Conservation (phyloP, 2,797 vertebrate genomes). For the Cygnus olor region DNA sequence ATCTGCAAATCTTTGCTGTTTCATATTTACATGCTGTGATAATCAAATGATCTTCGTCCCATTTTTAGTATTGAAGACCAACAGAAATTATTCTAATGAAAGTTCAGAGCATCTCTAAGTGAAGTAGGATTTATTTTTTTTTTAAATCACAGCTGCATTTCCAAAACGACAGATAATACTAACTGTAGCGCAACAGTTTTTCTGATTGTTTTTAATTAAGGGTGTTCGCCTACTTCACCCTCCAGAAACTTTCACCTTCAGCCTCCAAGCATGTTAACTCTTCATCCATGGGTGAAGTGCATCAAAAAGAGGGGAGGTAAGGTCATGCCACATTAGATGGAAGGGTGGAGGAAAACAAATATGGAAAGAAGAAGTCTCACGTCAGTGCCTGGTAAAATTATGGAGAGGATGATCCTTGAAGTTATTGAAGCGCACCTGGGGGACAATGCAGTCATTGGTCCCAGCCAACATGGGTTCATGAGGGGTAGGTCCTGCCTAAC, state of each 20-base stretch:
- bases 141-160: not conserved
- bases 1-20: not conserved
- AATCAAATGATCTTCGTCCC: not conserved
- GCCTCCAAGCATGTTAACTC: accelerated
- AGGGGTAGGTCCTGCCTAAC: no score
- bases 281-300: not conserved
- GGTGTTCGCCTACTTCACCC: not conserved
- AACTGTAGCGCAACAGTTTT: not conserved
- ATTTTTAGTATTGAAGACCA: not conserved
- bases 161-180: not conserved
- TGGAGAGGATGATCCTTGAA: no score
- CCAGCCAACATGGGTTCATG: no score
- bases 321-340: not conserved
- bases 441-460: no score
- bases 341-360: not conserved
- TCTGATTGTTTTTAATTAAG: not conserved
- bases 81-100: not conserved
- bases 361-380: not conserved
- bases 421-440: no score
- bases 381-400: no score
- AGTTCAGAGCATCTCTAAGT: not conserved
- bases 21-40: not conserved
- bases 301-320: not conserved
- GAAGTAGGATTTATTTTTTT: not conserved
- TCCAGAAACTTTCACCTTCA: not conserved